Evolutionary conservation across 2,888 invertebrate species (phyloP).

Genomic region (Stenurella melanura): DNA sequence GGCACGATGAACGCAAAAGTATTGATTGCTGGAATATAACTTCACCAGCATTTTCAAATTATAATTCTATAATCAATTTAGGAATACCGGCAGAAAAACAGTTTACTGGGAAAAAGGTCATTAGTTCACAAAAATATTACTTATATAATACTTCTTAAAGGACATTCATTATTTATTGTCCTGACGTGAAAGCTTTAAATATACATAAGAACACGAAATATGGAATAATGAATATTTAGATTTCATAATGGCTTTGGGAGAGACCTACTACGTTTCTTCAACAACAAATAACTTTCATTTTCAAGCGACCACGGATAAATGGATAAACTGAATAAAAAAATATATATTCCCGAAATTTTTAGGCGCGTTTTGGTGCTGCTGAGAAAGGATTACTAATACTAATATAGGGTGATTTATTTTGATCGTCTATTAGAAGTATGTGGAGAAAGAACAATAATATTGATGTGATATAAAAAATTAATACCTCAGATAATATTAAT

Average conservation of each 20-base stretch:
- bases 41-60: slow-evolving; percentile 30
- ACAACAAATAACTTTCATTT: not conserved
- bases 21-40: slow-evolving; percentile 24
- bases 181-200: not conserved
- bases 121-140: not conserved
- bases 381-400: too few relatives aligned
- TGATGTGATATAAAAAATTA: too few relatives aligned
- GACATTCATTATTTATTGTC: not conserved
- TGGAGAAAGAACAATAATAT: too few relatives aligned
- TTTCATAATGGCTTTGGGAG: not conserved
- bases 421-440: too few relatives aligned
- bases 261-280: not conserved
- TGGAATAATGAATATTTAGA: not conserved
- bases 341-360: too few relatives aligned
- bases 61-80: slow-evolving; percentile 15
- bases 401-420: too few relatives aligned
- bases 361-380: too few relatives aligned
- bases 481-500: too few relatives aligned
- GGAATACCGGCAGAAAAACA: slow-evolving; percentile 5
- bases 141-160: not conserved
- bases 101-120: not conserved
- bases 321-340: too few relatives aligned
- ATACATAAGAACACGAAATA: not conserved
- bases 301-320: not conserved
- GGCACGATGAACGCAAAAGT: slow-evolving; percentile 5